Evolutionary conservation across 2,797 vertebrate genomes (phyloP).

Genomic region (Sardinella longiceps): DNA sequence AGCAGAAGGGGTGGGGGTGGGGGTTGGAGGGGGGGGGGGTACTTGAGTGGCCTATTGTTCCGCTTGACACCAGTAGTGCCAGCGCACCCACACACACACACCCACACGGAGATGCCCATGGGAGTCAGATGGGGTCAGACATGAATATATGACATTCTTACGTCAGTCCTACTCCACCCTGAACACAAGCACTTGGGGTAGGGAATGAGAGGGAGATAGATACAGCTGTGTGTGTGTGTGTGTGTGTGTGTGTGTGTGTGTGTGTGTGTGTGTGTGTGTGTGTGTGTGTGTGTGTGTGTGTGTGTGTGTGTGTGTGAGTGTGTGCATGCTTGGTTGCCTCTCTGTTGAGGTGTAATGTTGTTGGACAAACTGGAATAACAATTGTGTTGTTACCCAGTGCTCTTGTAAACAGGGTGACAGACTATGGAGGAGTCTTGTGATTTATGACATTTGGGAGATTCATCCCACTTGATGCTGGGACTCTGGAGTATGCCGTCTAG

Average conservation of each 20-base stretch:
- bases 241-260: neutral
- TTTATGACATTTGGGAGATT: neutral
- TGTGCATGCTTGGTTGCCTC: neutral
- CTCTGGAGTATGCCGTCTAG: neutral
- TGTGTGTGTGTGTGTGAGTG: neutral
- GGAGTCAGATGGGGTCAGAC: conserved; percentile 53
- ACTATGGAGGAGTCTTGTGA: neutral
- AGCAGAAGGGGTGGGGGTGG: conserved; percentile 43
- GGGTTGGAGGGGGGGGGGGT: conserved; percentile 31
- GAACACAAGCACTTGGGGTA: neutral
- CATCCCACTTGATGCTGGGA: neutral
- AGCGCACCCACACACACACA: conserved; percentile 43
- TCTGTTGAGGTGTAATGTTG: neutral
- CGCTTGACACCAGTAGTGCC: conserved; percentile 51
- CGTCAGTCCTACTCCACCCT: neutral
- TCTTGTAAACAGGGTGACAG: neutral
- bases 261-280: no score
- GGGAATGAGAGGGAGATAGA: neutral
- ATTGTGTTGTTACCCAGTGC: neutral
- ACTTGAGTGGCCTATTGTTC: conserved; percentile 49
- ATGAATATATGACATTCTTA: conserved; percentile 33
- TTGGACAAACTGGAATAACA: neutral
- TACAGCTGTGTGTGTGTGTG: neutral
- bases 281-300: no score
- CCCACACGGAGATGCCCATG: conserved; percentile 38